Base-by-base conservation (phyloP, 2,888 invertebrate genomes). In the Ectemnius cavifrons region DNA sequence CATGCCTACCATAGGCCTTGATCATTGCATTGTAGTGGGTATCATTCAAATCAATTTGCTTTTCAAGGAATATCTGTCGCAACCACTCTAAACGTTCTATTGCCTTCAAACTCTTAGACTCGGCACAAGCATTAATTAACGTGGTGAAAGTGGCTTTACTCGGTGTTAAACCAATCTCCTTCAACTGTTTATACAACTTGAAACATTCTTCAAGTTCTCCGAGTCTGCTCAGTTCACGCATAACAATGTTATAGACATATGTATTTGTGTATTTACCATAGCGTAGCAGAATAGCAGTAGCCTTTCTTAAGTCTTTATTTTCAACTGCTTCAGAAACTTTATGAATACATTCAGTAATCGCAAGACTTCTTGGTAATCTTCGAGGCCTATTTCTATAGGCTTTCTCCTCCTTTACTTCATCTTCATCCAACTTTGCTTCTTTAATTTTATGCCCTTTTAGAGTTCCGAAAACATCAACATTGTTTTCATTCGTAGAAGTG, bases 161-260 rank as follows among this genome's bases (percentile, higher is more conserved):
- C 0, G 94, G 94, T 78, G 92, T 92, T 0, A 97, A 88, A 0
- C 93, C 94, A 57, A 95, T 92, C 86, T 94, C 94, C 85, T 96
- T 96, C 96, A 98, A 96, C 89, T 95, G 93, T 85, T 95, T 96
- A 85, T 93, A 98, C 1, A 98, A 92, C 81, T 94, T 93, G 88
- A 97, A 98, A 1, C 97, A 97, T 91, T 96, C 97, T 84, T 96
- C 94, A 1, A 97, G 94, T 85, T 97, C 96, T 0, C 98, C 98
- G 0, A 94, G 95, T 83, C 94, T 92, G 2, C 96, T 97, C 91
- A 96, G 96, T 8, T 94, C 96, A 72, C 95, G 94, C 73, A 99
- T 95, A n/a, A 98, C 90, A 68, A 97, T 92, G 87, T 95, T 96
- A 88, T 95, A 98, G 84, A 96, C 95, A 87, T 96, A 96, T 78